phyloP scores from a whole-genome alignment of 2,888 invertebrate genomes.

The Macrosiphum euphorbiae region DNA sequence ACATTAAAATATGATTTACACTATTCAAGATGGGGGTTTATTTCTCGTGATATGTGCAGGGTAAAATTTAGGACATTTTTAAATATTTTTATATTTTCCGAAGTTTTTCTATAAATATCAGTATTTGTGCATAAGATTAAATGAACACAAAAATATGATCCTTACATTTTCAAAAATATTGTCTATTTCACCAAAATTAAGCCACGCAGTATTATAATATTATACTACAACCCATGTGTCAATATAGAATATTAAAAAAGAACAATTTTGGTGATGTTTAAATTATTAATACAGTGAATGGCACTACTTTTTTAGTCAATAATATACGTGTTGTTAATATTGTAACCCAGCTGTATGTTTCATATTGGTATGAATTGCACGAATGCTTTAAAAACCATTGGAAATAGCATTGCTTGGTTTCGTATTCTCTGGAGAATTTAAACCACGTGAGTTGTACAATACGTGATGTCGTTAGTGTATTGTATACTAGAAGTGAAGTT shows the following conservation, averaged over 20 bases:
- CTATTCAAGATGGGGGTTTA: not conserved
- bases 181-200: not conserved
- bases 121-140: not conserved
- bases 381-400: slow-evolving; percentile 37
- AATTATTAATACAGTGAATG: not conserved
- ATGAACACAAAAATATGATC: not conserved
- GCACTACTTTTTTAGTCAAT: not conserved
- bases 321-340: slow-evolving; percentile 24
- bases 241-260: not conserved
- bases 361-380: slow-evolving; percentile 16
- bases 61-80: not conserved
- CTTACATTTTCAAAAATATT: not conserved
- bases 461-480: slow-evolving; percentile 46
- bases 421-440: not conserved
- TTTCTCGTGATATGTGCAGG: not conserved
- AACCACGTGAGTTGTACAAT: not conserved
- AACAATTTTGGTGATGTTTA: not conserved
- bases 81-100: no score
- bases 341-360: not conserved
- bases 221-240: not conserved
- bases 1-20: not conserved
- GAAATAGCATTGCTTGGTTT: not conserved
- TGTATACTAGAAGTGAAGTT: slow-evolving; percentile 15
- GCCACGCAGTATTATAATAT: no score
- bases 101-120: not conserved